A percentile compares a stretch with the other conserved stretches of the same genome.
Evolutionary conservation across 2,797 vertebrate species (phyloP).

Genomic region (Loris lydekkerianus): DNA sequence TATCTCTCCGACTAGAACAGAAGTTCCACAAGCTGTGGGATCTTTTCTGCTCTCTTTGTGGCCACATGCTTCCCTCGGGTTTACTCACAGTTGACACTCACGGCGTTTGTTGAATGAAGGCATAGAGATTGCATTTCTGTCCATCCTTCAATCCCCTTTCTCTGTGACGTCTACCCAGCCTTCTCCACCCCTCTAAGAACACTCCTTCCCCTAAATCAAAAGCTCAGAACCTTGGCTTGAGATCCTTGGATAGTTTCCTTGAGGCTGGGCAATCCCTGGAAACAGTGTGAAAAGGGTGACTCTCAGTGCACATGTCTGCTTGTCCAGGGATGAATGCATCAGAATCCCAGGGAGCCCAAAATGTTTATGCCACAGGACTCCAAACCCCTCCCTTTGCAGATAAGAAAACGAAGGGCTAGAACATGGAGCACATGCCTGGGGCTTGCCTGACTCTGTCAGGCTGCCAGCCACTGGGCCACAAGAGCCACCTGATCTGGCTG

Average conservation of each 20-base stretch:
- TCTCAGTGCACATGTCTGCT: neutral
- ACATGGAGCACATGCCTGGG: fast-evolving
- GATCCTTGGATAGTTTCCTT: neutral
- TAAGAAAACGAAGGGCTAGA: neutral
- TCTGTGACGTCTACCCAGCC: neutral
- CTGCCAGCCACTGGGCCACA: neutral
- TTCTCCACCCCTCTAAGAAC: neutral
- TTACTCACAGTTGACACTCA: neutral
- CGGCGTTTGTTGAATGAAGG: neutral
- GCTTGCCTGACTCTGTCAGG: neutral
- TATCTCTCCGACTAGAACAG: neutral
- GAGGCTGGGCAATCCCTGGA: neutral
- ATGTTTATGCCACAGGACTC: neutral
- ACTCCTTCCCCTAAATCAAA: neutral
- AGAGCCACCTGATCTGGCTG: neutral
- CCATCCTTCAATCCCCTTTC: neutral
- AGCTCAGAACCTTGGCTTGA: neutral
- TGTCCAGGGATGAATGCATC: neutral
- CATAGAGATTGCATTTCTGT: neutral
- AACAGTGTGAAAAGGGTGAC: neutral
- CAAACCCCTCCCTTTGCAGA: neutral
- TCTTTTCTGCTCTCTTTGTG: neutral
- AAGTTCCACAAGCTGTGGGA: neutral
- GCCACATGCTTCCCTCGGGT: neutral
- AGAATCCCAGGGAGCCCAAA: neutral